These are phyloP conservation scores for Heliconius aoede DNA, from an alignment of 2,888 invertebrate species.

Conservation along the genomic window DNA sequence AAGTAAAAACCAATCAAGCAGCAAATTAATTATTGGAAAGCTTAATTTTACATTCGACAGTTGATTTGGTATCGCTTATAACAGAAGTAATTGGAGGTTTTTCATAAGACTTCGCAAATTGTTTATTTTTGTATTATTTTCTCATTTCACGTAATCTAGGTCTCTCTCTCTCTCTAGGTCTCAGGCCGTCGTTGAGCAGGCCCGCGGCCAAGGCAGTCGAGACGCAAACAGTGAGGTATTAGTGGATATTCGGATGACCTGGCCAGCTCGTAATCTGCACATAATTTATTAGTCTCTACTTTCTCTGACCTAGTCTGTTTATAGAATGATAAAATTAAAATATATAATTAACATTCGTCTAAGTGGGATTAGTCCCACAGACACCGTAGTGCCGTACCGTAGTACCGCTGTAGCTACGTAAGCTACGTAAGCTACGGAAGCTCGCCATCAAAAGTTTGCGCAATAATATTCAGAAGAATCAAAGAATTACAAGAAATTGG, in stretches of 20 bases:
- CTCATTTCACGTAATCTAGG: background rate
- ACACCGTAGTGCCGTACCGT: no score
- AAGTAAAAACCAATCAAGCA: conserved; percentile 4
- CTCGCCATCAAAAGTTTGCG: background rate
- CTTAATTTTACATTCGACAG: background rate
- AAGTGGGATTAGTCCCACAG: background rate
- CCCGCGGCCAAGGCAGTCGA: background rate
- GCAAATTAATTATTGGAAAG: conserved; percentile 13
- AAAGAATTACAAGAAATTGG: conserved; percentile 2
- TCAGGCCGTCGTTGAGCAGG: background rate
- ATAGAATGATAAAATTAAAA: background rate
- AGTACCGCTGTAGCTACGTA: background rate
- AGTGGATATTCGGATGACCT: background rate
- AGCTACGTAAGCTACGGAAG: background rate
- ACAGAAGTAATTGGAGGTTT: background rate
- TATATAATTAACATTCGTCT: background rate
- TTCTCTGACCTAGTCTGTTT: no score
- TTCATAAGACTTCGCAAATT: background rate
- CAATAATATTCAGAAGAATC: conserved; percentile 13
- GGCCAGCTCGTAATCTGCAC: background rate
- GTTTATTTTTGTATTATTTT: background rate
- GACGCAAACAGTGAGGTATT: background rate
- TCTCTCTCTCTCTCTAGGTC: no score
- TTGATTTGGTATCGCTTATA: conserved; percentile 4
- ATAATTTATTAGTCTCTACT: background rate